Base-by-base conservation (phyloP, 2,888 invertebrate species). In the Shargacucullia verbasci region DNA sequence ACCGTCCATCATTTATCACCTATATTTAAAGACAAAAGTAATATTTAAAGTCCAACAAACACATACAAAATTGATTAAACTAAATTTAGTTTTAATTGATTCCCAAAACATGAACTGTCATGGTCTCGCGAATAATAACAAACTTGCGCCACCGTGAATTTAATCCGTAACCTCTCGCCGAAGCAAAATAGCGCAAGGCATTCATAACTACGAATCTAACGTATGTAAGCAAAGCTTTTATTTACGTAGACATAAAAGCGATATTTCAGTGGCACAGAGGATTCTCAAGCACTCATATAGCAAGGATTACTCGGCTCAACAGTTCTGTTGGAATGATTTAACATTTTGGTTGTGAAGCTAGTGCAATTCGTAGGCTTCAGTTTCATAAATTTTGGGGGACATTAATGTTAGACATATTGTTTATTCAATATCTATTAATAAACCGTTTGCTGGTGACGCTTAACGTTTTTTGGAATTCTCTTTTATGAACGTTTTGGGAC, bases 181-280 rank as follows among this genome's bases (percentile, higher is more conserved):
- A 81, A 80, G 81, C 83, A 80, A 83, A 84, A 83, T 80, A 83
- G 81, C 77, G 72, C 76, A 76, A 77, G 79, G 78, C 80, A 80
- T 84, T 83, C 83, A 84, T 83, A 86, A 82, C 82, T 81, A 78
- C 78, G 73, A 79, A 80, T 79, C 79, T 73, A 69, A 58, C 76
- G 49, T 71, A 40, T 35, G 25, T 47, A 49, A 60, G 46, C 12
- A n/a, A 1, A 53, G 62, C 52, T 67, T 71, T 69, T 82, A 78
- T 76, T 35, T 15, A 50, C 41, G 62, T 60, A 37, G 12, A 0
- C 31, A 62, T 79, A 84, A 57, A 64, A 69, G 45, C 50, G 38
- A 54, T 50, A 75, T 74, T 83, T 43, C 50, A 38, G 27, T 69
- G 61, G 35, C 59, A 58, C 45, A 55, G 35, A 55, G 25, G 44